phyloP scores from a whole-genome alignment of 2,797 vertebrate genomes.

The Euthynnus affinis region DNA sequence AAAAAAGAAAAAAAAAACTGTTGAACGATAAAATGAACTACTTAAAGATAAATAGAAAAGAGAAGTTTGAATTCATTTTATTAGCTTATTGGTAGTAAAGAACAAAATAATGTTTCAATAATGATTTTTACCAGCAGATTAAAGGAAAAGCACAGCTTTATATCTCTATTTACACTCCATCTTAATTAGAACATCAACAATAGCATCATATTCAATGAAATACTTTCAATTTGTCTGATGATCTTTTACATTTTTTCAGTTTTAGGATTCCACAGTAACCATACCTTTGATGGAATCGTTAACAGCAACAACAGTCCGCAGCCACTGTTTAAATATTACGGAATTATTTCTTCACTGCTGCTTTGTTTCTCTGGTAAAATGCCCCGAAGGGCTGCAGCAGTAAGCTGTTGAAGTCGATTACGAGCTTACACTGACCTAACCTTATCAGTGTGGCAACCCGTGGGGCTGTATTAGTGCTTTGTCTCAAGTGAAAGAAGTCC shows the following conservation, averaged over 20 bases:
- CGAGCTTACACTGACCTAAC: slow-evolving; percentile 71
- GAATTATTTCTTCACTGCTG: slow-evolving; percentile 60
- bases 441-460: slow-evolving; percentile 73
- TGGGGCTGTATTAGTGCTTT: slow-evolving; percentile 61
- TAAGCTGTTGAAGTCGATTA: slow-evolving; percentile 78
- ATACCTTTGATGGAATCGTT: slow-evolving; percentile 1
- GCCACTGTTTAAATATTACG: slow-evolving; percentile 57
- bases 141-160: neutral
- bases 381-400: slow-evolving; percentile 59
- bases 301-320: slow-evolving; percentile 39
- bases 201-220: neutral
- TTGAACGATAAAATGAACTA: neutral
- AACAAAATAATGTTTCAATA: too few relatives aligned
- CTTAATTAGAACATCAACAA: neutral
- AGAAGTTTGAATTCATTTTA: neutral
- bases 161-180: neutral
- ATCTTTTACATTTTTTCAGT: neutral
- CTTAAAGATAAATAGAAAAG: neutral
- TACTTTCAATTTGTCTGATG: neutral
- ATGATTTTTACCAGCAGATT: neutral
- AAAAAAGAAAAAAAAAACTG: neutral
- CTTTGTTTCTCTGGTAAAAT: slow-evolving; percentile 65
- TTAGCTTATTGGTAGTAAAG: too few relatives aligned
- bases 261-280: neutral
- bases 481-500: slow-evolving; percentile 63